Evolutionary conservation across 2,888 invertebrate species (phyloP).

Genomic region (Campaea margaritaria): DNA sequence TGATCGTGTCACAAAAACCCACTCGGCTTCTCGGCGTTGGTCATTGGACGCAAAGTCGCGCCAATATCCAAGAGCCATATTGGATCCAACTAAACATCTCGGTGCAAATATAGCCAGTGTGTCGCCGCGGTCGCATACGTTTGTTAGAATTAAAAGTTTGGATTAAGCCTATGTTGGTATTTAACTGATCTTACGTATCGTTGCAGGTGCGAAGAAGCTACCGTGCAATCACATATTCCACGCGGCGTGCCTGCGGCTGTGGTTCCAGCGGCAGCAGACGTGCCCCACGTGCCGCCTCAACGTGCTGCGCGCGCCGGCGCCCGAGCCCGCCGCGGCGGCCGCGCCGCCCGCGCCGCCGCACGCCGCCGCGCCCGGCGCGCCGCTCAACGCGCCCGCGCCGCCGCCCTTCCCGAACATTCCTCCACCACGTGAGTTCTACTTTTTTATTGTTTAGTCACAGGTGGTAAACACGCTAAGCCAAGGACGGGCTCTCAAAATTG

Average conservation of each 20-base stretch:
- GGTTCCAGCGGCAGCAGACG: conserved; percentile 99
- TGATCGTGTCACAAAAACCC: too few species aligned
- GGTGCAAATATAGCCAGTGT: too few species aligned
- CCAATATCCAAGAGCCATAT: too few species aligned
- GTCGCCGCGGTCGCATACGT: too few species aligned
- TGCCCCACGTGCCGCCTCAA: conserved; percentile 99
- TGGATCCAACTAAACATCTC: too few species aligned
- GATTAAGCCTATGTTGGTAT: too few species aligned
- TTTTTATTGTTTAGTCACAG: too few species aligned
- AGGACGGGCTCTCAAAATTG: too few species aligned
- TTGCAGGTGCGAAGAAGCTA: conserved; percentile 93
- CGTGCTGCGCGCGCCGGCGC: conserved; percentile 85
- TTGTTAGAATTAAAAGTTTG: too few species aligned
- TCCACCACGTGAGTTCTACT: not conserved
- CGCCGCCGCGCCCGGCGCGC: conserved; percentile 73
- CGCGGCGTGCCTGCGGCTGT: conserved; percentile 97
- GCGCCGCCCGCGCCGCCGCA: conserved; percentile 60
- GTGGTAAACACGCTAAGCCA: not conserved
- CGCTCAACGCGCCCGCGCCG: conserved; percentile 50
- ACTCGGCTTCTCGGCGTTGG: too few species aligned
- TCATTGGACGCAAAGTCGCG: too few species aligned
- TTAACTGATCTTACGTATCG: not conserved
- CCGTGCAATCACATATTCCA: conserved; percentile 99
- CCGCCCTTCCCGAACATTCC: not conserved
- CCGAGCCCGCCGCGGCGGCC: conserved; percentile 53